Evolutionary conservation across 2,797 vertebrate genomes (phyloP).

Genomic region (Masticophis lateralis): DNA sequence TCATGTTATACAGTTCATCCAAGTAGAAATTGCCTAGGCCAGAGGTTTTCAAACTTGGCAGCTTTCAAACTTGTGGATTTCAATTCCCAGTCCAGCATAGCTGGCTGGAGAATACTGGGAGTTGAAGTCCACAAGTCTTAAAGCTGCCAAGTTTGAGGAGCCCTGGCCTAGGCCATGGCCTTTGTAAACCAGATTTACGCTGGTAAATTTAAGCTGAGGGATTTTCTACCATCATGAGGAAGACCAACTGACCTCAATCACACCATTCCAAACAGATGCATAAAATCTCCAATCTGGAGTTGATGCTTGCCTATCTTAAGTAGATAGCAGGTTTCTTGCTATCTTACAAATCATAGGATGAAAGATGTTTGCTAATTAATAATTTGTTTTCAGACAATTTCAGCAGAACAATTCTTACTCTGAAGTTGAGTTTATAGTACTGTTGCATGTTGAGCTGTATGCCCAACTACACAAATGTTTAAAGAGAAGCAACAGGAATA

Average conservation of each 20-base stretch:
- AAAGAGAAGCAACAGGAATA: slow-evolving; percentile 41
- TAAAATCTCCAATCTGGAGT: slow-evolving; percentile 51
- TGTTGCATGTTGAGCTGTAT: slow-evolving; percentile 39
- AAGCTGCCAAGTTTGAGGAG: no score
- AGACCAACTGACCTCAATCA: slow-evolving; percentile 3
- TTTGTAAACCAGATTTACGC: slow-evolving; percentile 37
- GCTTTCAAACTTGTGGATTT: no score
- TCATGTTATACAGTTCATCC: background rate
- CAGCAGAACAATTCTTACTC: slow-evolving; percentile 26
- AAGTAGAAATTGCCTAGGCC: background rate
- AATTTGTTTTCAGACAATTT: slow-evolving; percentile 43
- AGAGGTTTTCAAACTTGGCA: no score
- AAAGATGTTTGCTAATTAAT: slow-evolving; percentile 41
- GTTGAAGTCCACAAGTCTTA: no score
- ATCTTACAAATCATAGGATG: slow-evolving; percentile 50
- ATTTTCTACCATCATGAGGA: slow-evolving; percentile 7
- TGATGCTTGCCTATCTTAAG: slow-evolving; percentile 32
- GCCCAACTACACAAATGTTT: slow-evolving; percentile 11
- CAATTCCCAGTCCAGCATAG: no score
- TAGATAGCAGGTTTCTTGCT: slow-evolving; percentile 35
- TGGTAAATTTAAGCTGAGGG: slow-evolving; percentile 30
- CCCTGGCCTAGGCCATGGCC: slow-evolving; percentile 16
- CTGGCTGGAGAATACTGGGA: no score
- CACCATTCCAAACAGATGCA: slow-evolving; percentile 39
- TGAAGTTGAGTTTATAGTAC: background rate